Evolutionary conservation across 2,888 invertebrate species (phyloP), one percentile per base, ranked within the genome.

Genomic region (Sinohyriopsis cumingii): DNA sequence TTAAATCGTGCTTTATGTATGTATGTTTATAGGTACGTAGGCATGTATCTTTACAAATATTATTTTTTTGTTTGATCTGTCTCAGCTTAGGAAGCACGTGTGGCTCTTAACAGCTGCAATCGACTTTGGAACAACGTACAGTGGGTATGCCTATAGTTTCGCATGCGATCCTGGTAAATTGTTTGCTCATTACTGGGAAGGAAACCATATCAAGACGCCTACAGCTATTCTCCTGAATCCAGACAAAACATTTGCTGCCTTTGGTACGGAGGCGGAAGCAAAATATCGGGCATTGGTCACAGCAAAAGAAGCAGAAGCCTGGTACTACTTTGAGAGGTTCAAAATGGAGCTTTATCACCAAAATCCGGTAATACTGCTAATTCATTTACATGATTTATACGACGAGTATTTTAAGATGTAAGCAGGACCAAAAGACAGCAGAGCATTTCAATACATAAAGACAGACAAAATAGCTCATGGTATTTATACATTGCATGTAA

Each of bases 251-350:
- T 60, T 71, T 54, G 45, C 28, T 12, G 63, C 67, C 3, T 71
- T 71, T 67, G 71, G 71, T 45, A 67, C 63, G 55, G 71, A 67
- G 9, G 71, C 71, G 3, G 71, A 67, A 64, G 60, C 54, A 57
- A 33, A 63, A 53, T 71, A 63, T 22, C 19, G n/a, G 54, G 56
- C 59, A 2, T 24, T 71, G n/a, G 54, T 63, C 18, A 20, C 22
- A 22, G 53, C 59, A 3, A 63, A 67, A 20, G 63, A 71, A 60
- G 63, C 63, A 15, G 59, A 71, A 19, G 24, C 57, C 19, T 71
- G 63, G 55, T 71, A 71, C 60, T 71, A 59, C 55, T 71, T 71
- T 60, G 67, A 71, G 55, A 54, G 60, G 19, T 71, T 71, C 59
- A 71, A 71, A 57, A 71, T 71, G 71, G 55, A 67, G 28, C 67